phyloP scores from a whole-genome alignment of 2,888 invertebrate species.

The Hermodice carunculata region DNA sequence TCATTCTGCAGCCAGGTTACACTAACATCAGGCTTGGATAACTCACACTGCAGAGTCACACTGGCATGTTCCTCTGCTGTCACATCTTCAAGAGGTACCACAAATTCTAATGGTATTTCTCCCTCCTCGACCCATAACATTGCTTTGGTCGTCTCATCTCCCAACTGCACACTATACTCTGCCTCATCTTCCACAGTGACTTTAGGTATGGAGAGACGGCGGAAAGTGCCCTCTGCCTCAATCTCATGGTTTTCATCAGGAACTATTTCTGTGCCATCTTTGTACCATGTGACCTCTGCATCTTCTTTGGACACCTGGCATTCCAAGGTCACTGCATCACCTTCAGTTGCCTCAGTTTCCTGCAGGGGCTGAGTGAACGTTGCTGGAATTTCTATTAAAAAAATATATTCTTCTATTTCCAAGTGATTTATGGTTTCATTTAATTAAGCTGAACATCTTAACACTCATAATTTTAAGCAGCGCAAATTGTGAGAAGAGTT shows the following conservation, averaged over 20 bases:
- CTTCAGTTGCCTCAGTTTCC: conserved; percentile 56
- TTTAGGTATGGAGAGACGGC: conserved; percentile 11
- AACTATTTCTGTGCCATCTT: conserved; percentile 56
- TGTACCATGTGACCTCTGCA: conserved; percentile 60
- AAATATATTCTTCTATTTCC: too few relatives aligned
- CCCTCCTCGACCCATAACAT: conserved; percentile 65
- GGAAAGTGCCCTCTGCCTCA: conserved; percentile 65
- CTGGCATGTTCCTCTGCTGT: conserved; percentile 26
- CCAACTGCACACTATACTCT: conserved; percentile 82
- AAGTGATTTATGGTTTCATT: too few relatives aligned
- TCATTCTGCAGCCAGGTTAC: conserved; percentile 80
- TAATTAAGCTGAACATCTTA: too few relatives aligned
- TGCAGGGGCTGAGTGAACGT: conserved; percentile 57
- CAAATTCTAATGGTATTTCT: conserved; percentile 86
- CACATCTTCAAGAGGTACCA: conserved; percentile 84
- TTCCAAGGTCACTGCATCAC: conserved; percentile 56
- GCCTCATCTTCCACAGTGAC: conserved; percentile 74
- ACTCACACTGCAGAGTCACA: conserved; percentile 83
- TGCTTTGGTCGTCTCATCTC: conserved; percentile 76
- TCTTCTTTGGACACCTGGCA: conserved; percentile 57
- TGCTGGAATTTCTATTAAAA: conserved; percentile 59
- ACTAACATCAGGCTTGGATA: conserved; percentile 82
- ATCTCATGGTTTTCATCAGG: conserved; percentile 50
- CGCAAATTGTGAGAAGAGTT: too few relatives aligned
- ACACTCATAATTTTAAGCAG: too few relatives aligned